phyloP scores from a whole-genome alignment of 2,797 vertebrate species.

The Cossypha niveicapilla region DNA sequence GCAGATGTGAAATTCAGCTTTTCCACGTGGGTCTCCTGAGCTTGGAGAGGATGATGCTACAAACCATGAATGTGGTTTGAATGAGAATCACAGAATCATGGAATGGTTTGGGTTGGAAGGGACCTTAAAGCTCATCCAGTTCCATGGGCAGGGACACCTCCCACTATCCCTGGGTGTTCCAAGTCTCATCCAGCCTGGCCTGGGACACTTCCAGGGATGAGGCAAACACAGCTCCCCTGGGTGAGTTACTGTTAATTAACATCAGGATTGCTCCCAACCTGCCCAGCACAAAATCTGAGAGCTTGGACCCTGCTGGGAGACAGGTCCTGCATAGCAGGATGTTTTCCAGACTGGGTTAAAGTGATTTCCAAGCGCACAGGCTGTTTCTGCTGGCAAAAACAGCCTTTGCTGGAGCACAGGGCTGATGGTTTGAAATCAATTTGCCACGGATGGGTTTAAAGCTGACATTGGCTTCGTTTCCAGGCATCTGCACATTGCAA shows the following conservation, averaged over 20 bases:
- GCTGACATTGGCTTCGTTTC: not conserved
- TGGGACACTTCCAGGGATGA: not conserved
- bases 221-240: not conserved
- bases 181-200: rapidly evolving
- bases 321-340: constrained; percentile 19
- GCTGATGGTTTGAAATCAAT: not conserved
- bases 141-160: not conserved
- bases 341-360: constrained; percentile 40
- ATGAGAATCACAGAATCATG: not conserved
- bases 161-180: rapidly evolving
- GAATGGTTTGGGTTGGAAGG: not conserved
- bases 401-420: not conserved
- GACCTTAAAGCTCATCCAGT: not conserved
- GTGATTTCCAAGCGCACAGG: not conserved
- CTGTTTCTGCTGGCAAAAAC: not conserved
- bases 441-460: not conserved
- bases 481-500: not conserved
- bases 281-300: not conserved
- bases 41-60: not conserved
- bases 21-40: not conserved
- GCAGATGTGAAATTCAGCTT: not conserved
- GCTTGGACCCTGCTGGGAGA: not conserved
- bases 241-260: not conserved
- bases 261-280: not conserved
- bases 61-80: not conserved